Conservation (phyloP, 1,140 invertebrate genomes). For the Kradibia gibbosae region DNA sequence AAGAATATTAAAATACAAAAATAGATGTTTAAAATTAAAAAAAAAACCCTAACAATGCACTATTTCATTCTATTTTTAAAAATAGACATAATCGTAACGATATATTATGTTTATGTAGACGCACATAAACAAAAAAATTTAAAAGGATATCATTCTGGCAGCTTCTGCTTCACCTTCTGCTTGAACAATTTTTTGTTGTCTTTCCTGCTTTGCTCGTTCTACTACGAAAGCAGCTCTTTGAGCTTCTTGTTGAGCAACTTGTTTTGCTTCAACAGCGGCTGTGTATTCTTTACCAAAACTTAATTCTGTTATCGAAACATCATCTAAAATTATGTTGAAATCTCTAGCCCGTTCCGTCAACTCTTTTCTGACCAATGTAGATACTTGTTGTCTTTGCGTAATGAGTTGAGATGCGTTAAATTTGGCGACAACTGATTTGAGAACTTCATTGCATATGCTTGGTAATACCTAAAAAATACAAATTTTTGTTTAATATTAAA, state of each 20-base stretch:
- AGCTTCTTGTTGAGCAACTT: constrained; percentile 99
- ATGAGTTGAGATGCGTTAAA: constrained; percentile 99
- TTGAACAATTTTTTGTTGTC: constrained; percentile 99
- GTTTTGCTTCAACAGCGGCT: constrained; percentile 99
- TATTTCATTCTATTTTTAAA: no score
- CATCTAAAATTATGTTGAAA: constrained; percentile 99
- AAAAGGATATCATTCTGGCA: constrained; percentile 96
- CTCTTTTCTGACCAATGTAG: constrained; percentile 93
- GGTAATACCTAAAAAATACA: constrained; percentile 80
- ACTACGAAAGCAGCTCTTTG: constrained; percentile 98
- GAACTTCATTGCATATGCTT: constrained; percentile 98
- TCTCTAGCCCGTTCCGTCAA: constrained; percentile 97
- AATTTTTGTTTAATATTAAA: no score
- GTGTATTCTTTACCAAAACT: constrained; percentile 99
- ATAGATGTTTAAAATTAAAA: no score
- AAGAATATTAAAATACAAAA: no score
- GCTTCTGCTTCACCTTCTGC: constrained; percentile 99
- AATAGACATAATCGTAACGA: no score
- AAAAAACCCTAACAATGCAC: no score
- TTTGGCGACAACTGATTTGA: constrained; percentile 99
- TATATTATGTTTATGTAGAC: no score
- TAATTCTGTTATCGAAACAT: constrained; percentile 99
- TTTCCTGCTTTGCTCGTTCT: constrained; percentile 97
- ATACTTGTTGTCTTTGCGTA: constrained; percentile 97
- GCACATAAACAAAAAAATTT: not conserved